These are phyloP conservation scores for Crocuta crocuta DNA, from an alignment of 2,113 vertebrate genomes.

Conservation along the genomic window DNA sequence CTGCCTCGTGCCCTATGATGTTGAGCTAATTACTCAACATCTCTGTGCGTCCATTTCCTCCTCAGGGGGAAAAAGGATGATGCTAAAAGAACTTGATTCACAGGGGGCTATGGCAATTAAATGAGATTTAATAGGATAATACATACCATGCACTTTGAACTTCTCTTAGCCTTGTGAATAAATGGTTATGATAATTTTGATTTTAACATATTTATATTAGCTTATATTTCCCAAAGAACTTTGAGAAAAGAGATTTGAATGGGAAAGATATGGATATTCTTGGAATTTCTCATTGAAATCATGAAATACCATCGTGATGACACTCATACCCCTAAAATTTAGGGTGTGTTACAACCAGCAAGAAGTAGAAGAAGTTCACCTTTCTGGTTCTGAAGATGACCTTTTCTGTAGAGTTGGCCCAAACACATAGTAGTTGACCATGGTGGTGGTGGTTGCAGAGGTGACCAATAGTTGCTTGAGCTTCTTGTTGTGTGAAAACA, in stretches of 20 bases:
- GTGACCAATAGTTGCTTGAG: background rate
- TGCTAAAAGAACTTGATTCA: background rate
- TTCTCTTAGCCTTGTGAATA: background rate
- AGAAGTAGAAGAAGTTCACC: background rate
- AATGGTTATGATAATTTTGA: background rate
- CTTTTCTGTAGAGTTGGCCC: background rate
- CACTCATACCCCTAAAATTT: background rate
- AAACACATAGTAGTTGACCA: accelerated
- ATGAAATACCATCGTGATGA: background rate
- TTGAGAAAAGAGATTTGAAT: background rate
- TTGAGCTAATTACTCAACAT: background rate
- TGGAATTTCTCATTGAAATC: background rate
- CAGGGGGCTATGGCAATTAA: background rate
- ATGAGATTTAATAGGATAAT: background rate
- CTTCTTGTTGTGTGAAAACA: background rate
- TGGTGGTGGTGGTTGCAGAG: no score
- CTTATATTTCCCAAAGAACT: background rate
- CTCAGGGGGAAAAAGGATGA: background rate
- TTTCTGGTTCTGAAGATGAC: background rate
- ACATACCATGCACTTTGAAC: background rate
- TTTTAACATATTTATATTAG: background rate
- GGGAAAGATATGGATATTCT: background rate
- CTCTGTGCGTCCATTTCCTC: background rate
- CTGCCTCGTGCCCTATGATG: background rate
- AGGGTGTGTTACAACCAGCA: background rate